A percentile compares a stretch with the other conserved stretches of the same genome.
These are phyloP conservation scores for Pantherophis alleghaniensis DNA, from an alignment of 2,797 vertebrate species.

Conservation along the genomic window DNA sequence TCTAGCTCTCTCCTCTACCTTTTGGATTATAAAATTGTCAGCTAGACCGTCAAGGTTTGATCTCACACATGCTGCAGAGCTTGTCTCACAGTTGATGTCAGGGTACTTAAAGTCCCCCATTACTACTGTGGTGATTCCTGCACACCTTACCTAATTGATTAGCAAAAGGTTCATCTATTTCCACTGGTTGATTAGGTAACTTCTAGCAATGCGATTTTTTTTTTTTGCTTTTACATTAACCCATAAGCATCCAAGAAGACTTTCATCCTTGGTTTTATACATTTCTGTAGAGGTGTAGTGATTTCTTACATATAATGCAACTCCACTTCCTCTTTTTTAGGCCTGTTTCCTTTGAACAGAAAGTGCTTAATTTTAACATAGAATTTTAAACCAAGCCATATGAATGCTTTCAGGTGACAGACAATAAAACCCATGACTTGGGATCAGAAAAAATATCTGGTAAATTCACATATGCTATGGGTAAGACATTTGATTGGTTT, in stretches of 20 bases:
- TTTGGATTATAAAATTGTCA: not conserved
- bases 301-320: not conserved
- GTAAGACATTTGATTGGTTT: not conserved
- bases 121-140: not conserved
- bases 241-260: not conserved
- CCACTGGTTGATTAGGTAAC: not conserved
- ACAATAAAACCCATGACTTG: not conserved
- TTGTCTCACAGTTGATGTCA: not conserved
- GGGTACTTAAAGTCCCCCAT: not conserved
- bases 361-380: not conserved
- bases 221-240: not conserved
- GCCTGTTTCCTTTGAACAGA: not conserved
- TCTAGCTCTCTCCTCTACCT: not conserved
- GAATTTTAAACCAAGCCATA: not conserved
- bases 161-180: not conserved
- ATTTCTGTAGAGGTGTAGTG: not conserved
- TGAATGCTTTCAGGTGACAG: not conserved
- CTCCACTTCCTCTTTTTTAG: not conserved
- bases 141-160: not conserved
- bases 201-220: not conserved
- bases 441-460: not conserved
- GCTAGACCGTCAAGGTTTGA: not conserved
- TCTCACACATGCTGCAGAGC: not conserved
- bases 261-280: not conserved
- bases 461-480: not conserved